A percentile compares a stretch with the other conserved stretches of the same genome.
Evolutionary conservation across 2,888 invertebrate species (phyloP).

Genomic region (Arrhopalites spinosus): DNA sequence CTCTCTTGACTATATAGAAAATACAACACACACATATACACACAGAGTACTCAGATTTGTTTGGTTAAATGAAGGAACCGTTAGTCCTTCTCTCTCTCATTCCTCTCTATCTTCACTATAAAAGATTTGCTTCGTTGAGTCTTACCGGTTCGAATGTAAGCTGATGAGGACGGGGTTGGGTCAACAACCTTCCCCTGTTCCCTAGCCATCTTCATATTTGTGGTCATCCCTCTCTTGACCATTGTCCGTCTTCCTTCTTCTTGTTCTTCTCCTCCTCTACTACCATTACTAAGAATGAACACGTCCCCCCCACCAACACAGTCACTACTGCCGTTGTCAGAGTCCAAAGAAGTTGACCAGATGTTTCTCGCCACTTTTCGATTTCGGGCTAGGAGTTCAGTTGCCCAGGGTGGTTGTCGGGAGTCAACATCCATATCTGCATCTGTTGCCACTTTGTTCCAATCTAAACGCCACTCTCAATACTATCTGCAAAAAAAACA

Average conservation of each 20-base stretch:
- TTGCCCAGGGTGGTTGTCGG: constrained; percentile 53
- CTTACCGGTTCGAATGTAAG: constrained; percentile 38
- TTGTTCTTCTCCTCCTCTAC: constrained; percentile 17
- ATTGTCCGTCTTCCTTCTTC: constrained; percentile 16
- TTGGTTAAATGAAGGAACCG: constrained; percentile 35
- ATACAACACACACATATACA: neutral
- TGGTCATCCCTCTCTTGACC: constrained; percentile 18
- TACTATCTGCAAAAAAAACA: neutral
- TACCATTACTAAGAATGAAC: constrained; percentile 8
- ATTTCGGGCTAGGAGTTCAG: constrained; percentile 52
- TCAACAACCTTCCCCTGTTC: constrained; percentile 51
- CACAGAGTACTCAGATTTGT: constrained; percentile 13
- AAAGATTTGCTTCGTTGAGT: constrained; percentile 35
- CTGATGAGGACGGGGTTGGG: constrained; percentile 41
- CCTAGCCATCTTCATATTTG: constrained; percentile 22
- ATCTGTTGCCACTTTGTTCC: constrained; percentile 8
- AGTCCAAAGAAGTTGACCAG: constrained; percentile 39
- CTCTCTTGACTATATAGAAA: constrained; percentile 12
- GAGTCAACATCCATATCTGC: constrained; percentile 39
- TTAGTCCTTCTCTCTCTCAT: constrained; percentile 19
- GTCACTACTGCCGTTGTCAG: constrained; percentile 19
- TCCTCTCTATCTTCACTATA: neutral
- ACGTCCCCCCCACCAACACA: constrained; percentile 7
- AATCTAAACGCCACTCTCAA: neutral
- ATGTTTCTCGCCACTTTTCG: constrained; percentile 54